These are phyloP conservation scores for Solenodon paradoxus DNA, from an alignment of 2,113 vertebrate species.

Conservation along the genomic window DNA sequence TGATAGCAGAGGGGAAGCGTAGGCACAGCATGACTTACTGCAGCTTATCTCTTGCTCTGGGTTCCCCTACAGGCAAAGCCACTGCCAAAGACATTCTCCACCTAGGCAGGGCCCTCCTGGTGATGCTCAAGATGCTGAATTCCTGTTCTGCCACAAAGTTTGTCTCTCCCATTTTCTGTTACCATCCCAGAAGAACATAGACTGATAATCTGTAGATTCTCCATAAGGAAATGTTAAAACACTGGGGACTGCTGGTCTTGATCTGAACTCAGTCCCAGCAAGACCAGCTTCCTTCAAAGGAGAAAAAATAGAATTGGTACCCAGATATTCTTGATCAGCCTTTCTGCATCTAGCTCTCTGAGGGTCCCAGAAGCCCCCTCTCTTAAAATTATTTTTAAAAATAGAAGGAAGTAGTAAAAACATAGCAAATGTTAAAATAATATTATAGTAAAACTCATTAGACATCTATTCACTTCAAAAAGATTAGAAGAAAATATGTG, in stretches of 20 bases:
- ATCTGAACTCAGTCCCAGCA: background rate
- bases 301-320: background rate
- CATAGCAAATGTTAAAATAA: background rate
- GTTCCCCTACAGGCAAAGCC: background rate
- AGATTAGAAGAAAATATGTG: background rate
- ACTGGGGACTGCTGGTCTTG: background rate
- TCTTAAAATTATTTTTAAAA: background rate
- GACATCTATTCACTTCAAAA: background rate
- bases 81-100: background rate
- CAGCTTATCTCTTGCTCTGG: background rate
- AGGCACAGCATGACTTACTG: background rate
- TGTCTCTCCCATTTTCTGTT: background rate
- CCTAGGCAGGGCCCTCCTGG: background rate
- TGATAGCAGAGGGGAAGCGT: background rate
- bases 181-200: background rate
- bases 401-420: background rate
- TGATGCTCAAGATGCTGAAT: background rate
- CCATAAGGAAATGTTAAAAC: background rate
- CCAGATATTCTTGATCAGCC: background rate
- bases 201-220: background rate
- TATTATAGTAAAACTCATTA: background rate
- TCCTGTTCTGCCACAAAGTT: background rate
- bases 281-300: background rate
- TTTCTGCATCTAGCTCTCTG: background rate
- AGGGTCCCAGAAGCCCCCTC: accelerated